These are phyloP conservation scores for Phasianus colchicus DNA, from an alignment of 2,113 vertebrate species.

Conservation along the genomic window DNA sequence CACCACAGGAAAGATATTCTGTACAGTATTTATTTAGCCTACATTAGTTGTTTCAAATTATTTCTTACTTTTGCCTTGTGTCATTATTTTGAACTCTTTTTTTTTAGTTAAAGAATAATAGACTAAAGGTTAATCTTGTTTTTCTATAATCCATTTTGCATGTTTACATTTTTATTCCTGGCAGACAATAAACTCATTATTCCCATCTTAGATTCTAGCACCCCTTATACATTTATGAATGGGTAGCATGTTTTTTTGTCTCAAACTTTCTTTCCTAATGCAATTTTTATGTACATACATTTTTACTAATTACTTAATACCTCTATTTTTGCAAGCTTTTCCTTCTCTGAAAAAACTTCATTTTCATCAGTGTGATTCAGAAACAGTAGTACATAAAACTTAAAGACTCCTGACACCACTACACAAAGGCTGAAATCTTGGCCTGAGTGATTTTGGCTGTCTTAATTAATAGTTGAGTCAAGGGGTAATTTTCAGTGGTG, in stretches of 20 bases:
- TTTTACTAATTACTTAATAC: not conserved
- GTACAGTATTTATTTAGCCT: not conserved
- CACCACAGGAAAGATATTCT: not conserved
- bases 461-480: not conserved
- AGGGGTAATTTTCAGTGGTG: not conserved
- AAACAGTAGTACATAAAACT: not conserved
- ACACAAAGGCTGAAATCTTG: not conserved
- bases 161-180: not conserved
- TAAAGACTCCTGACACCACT: not conserved
- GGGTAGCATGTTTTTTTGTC: not conserved
- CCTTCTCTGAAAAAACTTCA: not conserved
- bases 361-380: not conserved
- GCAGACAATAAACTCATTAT: conserved; percentile 9
- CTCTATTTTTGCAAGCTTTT: not conserved
- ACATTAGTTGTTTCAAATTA: not conserved
- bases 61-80: not conserved
- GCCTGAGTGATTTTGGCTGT: not conserved
- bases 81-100: not conserved
- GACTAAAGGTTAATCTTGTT: not conserved
- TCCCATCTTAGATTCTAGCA: not conserved
- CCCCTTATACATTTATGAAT: not conserved
- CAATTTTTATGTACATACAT: not conserved
- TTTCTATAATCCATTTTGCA: not conserved
- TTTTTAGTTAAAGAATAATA: not conserved
- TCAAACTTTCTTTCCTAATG: not conserved